Evolutionary conservation across 2,797 vertebrate species (phyloP).

Genomic region (Gymnoscopelus microlampas): DNA sequence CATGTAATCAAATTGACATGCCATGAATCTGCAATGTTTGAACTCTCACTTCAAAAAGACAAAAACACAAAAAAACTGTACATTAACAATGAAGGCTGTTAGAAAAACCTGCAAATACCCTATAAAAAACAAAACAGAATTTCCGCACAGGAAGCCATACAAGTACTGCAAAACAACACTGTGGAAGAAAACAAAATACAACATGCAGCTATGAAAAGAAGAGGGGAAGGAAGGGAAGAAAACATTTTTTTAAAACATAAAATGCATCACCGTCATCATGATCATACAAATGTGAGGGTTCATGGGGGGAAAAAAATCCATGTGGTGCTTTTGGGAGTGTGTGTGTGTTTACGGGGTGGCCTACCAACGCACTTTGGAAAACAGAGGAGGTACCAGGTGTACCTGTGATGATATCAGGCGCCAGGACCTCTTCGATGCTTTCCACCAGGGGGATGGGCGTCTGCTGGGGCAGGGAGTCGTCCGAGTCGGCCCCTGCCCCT

Average conservation of each 20-base stretch:
- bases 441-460: slow-evolving; percentile 90
- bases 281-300: slow-evolving; percentile 13
- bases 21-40: slow-evolving; percentile 24
- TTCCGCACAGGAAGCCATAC: slow-evolving; percentile 4
- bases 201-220: slow-evolving; percentile 45
- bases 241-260: slow-evolving; percentile 17
- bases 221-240: not conserved
- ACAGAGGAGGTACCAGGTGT: slow-evolving; percentile 73
- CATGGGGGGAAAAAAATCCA: not conserved
- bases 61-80: slow-evolving; percentile 11
- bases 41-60: slow-evolving; percentile 30
- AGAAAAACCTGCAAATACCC: not conserved
- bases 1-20: slow-evolving; percentile 4
- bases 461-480: slow-evolving; percentile 89
- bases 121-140: slow-evolving; percentile 13
- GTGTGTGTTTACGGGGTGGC: slow-evolving; percentile 9
- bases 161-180: slow-evolving; percentile 15
- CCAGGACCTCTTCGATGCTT: slow-evolving; percentile 93
- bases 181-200: slow-evolving; percentile 29
- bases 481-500: slow-evolving; percentile 74
- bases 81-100: not conserved
- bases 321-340: slow-evolving; percentile 27
- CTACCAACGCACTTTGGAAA: slow-evolving; percentile 81
- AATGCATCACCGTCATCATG: not conserved
- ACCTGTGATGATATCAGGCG: slow-evolving; percentile 94